Base-by-base conservation (phyloP, 2,113 vertebrate species). In the Egretta garzetta region DNA sequence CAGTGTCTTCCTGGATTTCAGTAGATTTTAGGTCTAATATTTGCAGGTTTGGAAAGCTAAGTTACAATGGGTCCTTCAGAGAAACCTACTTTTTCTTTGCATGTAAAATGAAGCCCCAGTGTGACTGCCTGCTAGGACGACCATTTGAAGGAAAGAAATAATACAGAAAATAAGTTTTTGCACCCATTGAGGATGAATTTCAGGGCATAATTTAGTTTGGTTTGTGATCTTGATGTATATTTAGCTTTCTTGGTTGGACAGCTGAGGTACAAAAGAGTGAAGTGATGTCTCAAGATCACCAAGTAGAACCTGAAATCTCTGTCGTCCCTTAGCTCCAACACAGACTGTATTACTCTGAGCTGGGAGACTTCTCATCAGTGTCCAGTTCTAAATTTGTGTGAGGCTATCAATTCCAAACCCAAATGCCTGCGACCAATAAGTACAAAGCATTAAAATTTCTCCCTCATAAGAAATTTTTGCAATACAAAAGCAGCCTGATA, bases 1-100 rank as follows among this genome's bases (percentile, higher is more conserved):
- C 17, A 49, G 2, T 9, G 6, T 90, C 32, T 91, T 85, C 11
- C 81, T 76, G 89, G 67, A 96, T 96, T 93, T 35, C 47, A 88
- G 71, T 86, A 93, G 68, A 74, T 84, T 76, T 49, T 83, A 92
- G 59, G 43, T 41, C 68, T 89, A 66, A 90, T 66, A 76, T 52
- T 81, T 93, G 77, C 76, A 92, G 76, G 88, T 90, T 56, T 58
- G 56, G 95, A 94, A 96, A 39, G 71, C 35, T 79, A 70, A 80
- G 52, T 82, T 94, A 93, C 53, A 92, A 71, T 30, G 12, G 22
- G 23, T 79, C 19, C 64, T 92, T 87, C 52, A 93, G 41, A 79
- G n/a, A 71, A 87, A 85, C 18, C 37, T 71, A 62, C 28, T 53
- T 92, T 93, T 86, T 80, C 58, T 85, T 88, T 88, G 64, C 14